phyloP scores from a whole-genome alignment of 2,113 vertebrate genomes.

The Melozone crissalis region DNA sequence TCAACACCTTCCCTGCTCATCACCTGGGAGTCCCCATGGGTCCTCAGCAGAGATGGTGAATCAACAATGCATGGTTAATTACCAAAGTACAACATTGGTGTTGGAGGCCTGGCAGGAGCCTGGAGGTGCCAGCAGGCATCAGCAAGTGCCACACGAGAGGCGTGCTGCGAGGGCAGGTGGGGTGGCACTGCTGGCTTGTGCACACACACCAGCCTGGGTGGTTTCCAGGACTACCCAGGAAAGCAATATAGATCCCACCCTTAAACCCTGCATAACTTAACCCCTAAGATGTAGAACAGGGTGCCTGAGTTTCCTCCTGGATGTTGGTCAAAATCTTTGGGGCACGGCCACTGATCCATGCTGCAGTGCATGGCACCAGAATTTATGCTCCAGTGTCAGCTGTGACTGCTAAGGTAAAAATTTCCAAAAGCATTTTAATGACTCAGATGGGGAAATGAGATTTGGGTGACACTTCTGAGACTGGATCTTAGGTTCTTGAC shows the following conservation, averaged over 20 bases:
- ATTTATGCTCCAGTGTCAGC: neutral
- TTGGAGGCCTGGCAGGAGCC: neutral
- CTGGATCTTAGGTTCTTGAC: neutral
- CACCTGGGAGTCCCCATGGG: fast-evolving
- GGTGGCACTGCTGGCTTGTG: neutral
- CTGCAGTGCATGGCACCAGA: neutral
- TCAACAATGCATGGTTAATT: neutral
- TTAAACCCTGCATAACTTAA: neutral
- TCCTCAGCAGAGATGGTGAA: neutral
- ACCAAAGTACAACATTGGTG: neutral
- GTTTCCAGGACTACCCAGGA: neutral
- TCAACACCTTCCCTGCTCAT: neutral
- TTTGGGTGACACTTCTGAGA: conserved; percentile 16
- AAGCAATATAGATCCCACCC: neutral
- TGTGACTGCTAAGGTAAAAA: neutral
- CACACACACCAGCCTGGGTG: neutral
- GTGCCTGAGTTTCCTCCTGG: neutral
- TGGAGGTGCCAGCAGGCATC: neutral
- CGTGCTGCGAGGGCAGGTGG: fast-evolving
- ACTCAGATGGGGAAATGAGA: neutral
- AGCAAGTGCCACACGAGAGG: fast-evolving
- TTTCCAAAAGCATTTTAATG: neutral
- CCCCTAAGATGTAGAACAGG: neutral
- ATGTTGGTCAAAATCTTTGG: fast-evolving
- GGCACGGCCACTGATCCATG: fast-evolving